phyloP scores from a whole-genome alignment of 2,113 vertebrate genomes.

The Pantherophis guttatus region DNA sequence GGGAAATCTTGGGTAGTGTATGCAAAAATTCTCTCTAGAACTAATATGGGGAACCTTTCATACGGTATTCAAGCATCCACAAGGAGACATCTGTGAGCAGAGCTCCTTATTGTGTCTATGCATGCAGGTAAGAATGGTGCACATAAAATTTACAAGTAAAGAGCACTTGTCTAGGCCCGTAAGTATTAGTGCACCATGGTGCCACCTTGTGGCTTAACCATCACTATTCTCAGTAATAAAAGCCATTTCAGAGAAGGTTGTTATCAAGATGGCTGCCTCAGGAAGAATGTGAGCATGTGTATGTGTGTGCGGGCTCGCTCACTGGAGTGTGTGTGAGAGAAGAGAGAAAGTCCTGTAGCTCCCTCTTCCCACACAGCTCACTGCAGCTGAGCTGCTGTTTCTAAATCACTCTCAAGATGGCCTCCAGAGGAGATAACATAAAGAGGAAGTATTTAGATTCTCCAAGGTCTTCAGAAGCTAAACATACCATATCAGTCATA shows the following conservation, averaged over 20 bases:
- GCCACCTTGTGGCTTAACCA: slow-evolving; percentile 65
- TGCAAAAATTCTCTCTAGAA: neutral
- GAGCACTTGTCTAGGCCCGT: slow-evolving; percentile 37
- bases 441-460: slow-evolving; percentile 1
- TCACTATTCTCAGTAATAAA: slow-evolving; percentile 41
- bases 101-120: slow-evolving; percentile 28
- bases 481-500: slow-evolving; percentile 51
- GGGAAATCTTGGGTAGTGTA: neutral
- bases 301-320: neutral
- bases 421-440: slow-evolving; percentile 21
- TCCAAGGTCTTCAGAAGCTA: neutral
- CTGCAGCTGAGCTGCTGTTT: slow-evolving; percentile 27
- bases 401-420: slow-evolving; percentile 42
- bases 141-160: slow-evolving; percentile 52
- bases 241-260: slow-evolving; percentile 37
- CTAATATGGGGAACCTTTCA: neutral
- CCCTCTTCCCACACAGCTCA: neutral
- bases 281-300: slow-evolving; percentile 11
- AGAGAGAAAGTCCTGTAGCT: neutral
- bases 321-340: neutral
- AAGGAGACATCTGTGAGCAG: slow-evolving; percentile 30
- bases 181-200: slow-evolving; percentile 43
- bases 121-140: slow-evolving; percentile 7
- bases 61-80: neutral
- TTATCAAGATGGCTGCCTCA: slow-evolving; percentile 66